Percentiles rank a stretch among this genome's conserved stretches.
These are phyloP conservation scores for Orthonevra nobilis DNA, from an alignment of 2,888 invertebrate species.

Conservation along the genomic window DNA sequence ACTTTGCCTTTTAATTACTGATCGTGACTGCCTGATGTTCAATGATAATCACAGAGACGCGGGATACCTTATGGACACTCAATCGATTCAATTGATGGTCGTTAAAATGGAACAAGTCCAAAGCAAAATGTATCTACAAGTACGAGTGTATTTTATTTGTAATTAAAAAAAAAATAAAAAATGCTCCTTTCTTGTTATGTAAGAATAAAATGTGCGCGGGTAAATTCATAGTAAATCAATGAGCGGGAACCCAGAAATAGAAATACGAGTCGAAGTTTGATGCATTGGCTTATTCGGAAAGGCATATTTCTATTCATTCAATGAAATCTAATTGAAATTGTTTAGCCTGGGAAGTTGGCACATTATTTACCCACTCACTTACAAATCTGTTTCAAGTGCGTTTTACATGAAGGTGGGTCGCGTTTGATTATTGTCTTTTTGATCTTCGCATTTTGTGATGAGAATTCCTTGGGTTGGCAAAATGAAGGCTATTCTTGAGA, in stretches of 20 bases:
- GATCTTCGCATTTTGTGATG: neutral
- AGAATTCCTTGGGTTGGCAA: neutral
- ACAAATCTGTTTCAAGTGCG: constrained; percentile 20
- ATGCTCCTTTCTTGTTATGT: too few species aligned
- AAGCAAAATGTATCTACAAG: neutral
- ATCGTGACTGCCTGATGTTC: constrained; percentile 13
- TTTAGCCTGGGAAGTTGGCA: constrained; percentile 8
- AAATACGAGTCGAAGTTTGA: constrained; percentile 9
- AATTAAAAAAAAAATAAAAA: constrained; percentile 24
- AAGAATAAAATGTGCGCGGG: too few species aligned
- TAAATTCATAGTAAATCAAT: constrained; percentile 2
- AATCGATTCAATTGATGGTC: constrained; percentile 46
- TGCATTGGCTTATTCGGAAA: constrained; percentile 25
- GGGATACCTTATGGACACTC: constrained; percentile 14
- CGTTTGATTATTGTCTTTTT: too few species aligned
- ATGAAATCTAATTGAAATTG: constrained; percentile 46
- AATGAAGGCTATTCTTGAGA: too few species aligned
- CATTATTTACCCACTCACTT: constrained; percentile 3
- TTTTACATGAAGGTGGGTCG: too few species aligned
- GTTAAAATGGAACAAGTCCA: constrained; percentile 18
- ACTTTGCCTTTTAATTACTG: neutral
- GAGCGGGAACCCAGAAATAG: constrained; percentile 2
- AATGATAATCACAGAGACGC: constrained; percentile 1
- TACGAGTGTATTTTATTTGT: neutral
- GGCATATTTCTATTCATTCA: constrained; percentile 48